These are phyloP conservation scores for Meles meles DNA, from an alignment of 2,113 vertebrate genomes.

Conservation along the genomic window DNA sequence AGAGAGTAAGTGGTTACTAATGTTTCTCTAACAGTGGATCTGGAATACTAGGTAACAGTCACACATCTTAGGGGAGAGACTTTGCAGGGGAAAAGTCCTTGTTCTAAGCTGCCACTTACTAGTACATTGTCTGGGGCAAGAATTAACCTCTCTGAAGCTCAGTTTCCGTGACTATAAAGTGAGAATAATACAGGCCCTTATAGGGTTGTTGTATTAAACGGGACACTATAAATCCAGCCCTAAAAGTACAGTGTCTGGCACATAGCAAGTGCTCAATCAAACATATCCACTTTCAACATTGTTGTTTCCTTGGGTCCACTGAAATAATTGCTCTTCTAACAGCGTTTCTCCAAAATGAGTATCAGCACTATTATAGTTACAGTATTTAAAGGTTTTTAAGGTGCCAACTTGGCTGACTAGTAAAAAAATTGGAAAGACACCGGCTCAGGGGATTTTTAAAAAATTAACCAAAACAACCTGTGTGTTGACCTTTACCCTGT, in stretches of 20 bases:
- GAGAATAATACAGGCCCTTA: background rate
- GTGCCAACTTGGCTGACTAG: background rate
- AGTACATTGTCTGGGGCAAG: background rate
- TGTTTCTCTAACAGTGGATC: background rate
- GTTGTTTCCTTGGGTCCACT: background rate
- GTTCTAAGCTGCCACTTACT: background rate
- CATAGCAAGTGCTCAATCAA: background rate
- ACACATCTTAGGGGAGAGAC: background rate
- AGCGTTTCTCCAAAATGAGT: background rate
- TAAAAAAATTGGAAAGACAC: constrained; percentile 4
- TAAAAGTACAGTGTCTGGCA: constrained; percentile 9
- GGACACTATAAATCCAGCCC: background rate
- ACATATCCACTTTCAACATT: background rate
- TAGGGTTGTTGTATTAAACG: background rate
- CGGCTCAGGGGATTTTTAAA: background rate
- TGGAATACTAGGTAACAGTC: background rate
- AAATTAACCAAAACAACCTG: constrained; percentile 53
- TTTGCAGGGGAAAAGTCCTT: background rate
- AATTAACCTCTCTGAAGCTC: background rate
- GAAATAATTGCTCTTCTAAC: constrained; percentile 21
- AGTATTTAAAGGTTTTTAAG: constrained; percentile 32
- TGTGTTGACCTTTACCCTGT: constrained; percentile 44
- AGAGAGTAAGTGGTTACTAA: background rate
- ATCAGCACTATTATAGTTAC: constrained; percentile 25
- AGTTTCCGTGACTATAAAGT: background rate